phyloP scores from a whole-genome alignment of 92 coral and sea anemone genomes.

The Zoanthus sociatus region DNA sequence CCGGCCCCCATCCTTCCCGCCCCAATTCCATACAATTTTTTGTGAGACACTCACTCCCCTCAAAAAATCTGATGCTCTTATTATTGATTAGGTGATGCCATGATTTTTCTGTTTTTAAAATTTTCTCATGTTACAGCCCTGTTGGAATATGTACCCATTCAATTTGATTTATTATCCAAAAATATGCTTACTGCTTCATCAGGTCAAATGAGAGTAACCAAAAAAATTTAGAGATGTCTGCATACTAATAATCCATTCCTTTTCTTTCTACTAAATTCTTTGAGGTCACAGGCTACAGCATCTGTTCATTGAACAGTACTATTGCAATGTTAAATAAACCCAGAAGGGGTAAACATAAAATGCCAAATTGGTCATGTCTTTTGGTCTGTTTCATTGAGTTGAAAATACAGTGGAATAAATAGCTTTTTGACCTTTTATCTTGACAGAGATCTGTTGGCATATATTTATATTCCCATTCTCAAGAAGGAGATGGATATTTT shows the following conservation, averaged over 20 bases:
- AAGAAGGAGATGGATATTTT: slow-evolving; percentile 25
- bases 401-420: slow-evolving; percentile 17
- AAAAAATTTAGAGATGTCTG: neutral
- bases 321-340: slow-evolving; percentile 2
- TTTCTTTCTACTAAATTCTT: neutral
- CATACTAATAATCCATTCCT: neutral
- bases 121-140: no score
- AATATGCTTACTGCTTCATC: slow-evolving; percentile 9
- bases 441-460: slow-evolving; percentile 27
- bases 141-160: no score
- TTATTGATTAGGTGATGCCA: no score
- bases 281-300: neutral
- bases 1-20: no score
- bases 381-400: slow-evolving; percentile 8
- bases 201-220: neutral
- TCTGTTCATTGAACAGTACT: slow-evolving; percentile 21
- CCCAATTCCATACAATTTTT: no score
- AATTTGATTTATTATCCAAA: neutral
- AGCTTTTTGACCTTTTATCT: slow-evolving; percentile 24
- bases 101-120: no score
- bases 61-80: no score
- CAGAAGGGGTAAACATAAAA: slow-evolving; percentile 11
- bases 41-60: no score
- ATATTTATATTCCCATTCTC: slow-evolving; percentile 20
- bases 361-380: slow-evolving; percentile 1